These are phyloP conservation scores for Lagothrix lagotricha DNA, from an alignment of 2,797 vertebrate species.

Conservation along the genomic window DNA sequence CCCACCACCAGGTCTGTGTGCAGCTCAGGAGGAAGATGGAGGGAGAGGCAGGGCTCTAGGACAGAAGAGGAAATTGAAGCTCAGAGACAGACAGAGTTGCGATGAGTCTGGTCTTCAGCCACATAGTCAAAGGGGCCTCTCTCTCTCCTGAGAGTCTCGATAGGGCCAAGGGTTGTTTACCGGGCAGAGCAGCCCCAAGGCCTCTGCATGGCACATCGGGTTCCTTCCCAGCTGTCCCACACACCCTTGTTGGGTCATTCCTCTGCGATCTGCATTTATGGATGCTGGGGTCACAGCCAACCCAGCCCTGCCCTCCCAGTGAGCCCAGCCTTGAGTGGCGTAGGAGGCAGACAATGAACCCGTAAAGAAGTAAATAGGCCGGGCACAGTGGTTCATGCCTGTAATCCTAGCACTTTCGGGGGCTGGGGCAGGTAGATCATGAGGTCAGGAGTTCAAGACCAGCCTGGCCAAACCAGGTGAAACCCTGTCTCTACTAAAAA, in stretches of 20 bases:
- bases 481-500: no score
- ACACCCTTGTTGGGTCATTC: neutral
- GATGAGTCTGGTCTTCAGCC: neutral
- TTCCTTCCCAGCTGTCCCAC: no score
- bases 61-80: neutral
- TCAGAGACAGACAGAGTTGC: neutral
- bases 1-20: neutral
- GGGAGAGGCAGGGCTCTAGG: neutral
- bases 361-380: neutral
- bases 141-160: neutral
- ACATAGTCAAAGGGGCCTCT: neutral
- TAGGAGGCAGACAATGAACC: neutral
- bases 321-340: no score
- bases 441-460: no score
- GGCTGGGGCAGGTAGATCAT: neutral
- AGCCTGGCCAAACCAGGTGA: no score
- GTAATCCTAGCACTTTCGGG: neutral
- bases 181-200: neutral
- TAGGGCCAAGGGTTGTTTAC: neutral
- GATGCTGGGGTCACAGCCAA: no score
- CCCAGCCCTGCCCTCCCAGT: neutral
- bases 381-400: fast-evolving
- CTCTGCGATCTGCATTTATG: neutral
- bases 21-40: neutral
- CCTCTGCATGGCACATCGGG: fast-evolving